Evolutionary conservation across 1,140 invertebrate species (phyloP).

Genomic region (Maconellicoccus hirsutus): DNA sequence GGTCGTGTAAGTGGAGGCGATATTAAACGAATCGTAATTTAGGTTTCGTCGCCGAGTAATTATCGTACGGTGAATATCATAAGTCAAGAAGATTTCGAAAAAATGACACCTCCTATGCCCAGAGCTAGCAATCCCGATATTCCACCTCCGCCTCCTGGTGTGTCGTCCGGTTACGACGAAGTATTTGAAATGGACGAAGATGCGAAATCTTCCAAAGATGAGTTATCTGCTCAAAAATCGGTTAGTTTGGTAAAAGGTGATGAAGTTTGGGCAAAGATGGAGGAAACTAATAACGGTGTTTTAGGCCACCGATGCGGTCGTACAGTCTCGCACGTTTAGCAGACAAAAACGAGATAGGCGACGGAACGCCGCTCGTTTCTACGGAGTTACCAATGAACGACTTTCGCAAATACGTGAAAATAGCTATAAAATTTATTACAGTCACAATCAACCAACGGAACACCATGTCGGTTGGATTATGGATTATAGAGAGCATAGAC

Average conservation of each 20-base stretch:
- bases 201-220: slow-evolving; percentile 27
- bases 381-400: slow-evolving; percentile 81
- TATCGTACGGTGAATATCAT: slow-evolving; percentile 86
- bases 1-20: too few species aligned
- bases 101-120: slow-evolving; percentile 51
- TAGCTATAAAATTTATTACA: slow-evolving; percentile 46
- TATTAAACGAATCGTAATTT: neutral
- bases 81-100: slow-evolving; percentile 74
- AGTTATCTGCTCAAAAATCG: neutral
- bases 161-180: slow-evolving; percentile 26
- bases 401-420: slow-evolving; percentile 7
- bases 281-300: neutral
- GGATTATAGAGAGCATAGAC: slow-evolving; percentile 71
- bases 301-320: neutral
- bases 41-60: slow-evolving; percentile 19
- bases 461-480: slow-evolving; percentile 96
- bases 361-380: slow-evolving; percentile 44
- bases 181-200: slow-evolving; percentile 37
- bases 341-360: slow-evolving; percentile 8
- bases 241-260: neutral
- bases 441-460: slow-evolving; percentile 82
- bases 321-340: neutral
- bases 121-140: slow-evolving; percentile 53
- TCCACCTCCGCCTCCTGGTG: slow-evolving; percentile 56
- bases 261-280: neutral